These are phyloP conservation scores for Propithecus perrieri DNA, from an alignment of 2,797 vertebrate species.

Conservation along the genomic window DNA sequence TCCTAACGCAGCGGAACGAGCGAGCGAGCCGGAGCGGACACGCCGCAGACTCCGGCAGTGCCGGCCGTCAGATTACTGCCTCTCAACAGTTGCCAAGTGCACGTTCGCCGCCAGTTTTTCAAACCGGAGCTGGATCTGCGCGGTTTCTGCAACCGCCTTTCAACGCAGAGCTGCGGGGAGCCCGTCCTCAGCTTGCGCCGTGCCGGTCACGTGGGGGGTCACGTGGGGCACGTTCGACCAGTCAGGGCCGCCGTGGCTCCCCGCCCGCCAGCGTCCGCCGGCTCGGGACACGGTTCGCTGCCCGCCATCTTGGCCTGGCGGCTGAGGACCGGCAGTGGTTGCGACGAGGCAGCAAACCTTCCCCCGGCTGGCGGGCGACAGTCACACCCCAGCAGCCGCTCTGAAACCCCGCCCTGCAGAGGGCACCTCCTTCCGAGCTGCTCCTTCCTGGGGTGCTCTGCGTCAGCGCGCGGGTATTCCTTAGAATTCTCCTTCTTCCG, in stretches of 20 bases:
- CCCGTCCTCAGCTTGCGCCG: neutral
- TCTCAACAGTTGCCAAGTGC: neutral
- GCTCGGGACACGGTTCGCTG: accelerated
- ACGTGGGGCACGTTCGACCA: accelerated
- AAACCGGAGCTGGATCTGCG: neutral
- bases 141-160: neutral
- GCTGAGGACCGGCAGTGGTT: neutral
- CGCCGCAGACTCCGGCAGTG: too few relatives aligned
- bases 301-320: neutral
- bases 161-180: too few relatives aligned
- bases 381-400: neutral
- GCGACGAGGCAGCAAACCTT: neutral
- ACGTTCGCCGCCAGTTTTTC: neutral
- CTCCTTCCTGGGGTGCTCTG: neutral
- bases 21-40: neutral
- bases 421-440: neutral
- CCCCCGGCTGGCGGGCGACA: neutral
- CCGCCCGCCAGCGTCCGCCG: neutral
- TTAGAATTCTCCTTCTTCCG: neutral
- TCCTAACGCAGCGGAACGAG: neutral
- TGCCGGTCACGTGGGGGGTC: accelerated
- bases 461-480: neutral
- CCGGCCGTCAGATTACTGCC: too few relatives aligned
- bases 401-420: neutral
- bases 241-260: neutral